A percentile compares a stretch with the other conserved stretches of the same genome.
These are phyloP conservation scores for Strix occidentalis DNA, from an alignment of 2,797 vertebrate genomes.

Conservation along the genomic window DNA sequence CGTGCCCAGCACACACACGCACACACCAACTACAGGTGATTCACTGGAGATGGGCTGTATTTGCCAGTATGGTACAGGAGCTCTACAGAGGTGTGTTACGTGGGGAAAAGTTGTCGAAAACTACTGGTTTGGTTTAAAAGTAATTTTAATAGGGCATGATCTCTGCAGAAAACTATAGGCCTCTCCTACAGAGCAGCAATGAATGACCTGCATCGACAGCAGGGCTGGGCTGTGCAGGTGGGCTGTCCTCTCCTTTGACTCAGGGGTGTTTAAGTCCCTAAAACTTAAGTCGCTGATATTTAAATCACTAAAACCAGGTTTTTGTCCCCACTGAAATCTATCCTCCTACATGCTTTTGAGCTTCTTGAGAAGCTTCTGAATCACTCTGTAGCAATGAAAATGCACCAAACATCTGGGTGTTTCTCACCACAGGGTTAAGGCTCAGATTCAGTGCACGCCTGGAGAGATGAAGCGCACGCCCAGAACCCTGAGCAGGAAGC, in stretches of 20 bases:
- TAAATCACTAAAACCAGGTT: background rate
- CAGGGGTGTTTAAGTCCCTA: background rate
- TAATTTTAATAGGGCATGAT: background rate
- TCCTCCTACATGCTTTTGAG: background rate
- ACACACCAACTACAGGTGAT: conserved; percentile 35
- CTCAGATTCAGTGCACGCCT: conserved; percentile 16
- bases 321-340: background rate
- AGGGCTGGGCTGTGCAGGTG: background rate
- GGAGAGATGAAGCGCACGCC: conserved; percentile 12
- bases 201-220: background rate
- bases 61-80: background rate
- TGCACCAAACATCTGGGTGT: background rate
- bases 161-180: background rate
- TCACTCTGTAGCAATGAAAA: conserved; percentile 40
- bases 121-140: background rate
- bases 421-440: conserved; percentile 53
- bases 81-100: background rate
- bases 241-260: background rate
- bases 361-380: conserved; percentile 1
- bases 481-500: conserved; percentile 37
- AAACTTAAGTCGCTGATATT: background rate
- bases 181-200: background rate
- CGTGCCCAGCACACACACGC: conserved; percentile 54
- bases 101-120: background rate
- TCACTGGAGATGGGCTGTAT: background rate